Percentiles rank a stretch among this genome's conserved stretches.
Conservation (phyloP, 1,140 invertebrate species). For the Eriosoma lanigerum region DNA sequence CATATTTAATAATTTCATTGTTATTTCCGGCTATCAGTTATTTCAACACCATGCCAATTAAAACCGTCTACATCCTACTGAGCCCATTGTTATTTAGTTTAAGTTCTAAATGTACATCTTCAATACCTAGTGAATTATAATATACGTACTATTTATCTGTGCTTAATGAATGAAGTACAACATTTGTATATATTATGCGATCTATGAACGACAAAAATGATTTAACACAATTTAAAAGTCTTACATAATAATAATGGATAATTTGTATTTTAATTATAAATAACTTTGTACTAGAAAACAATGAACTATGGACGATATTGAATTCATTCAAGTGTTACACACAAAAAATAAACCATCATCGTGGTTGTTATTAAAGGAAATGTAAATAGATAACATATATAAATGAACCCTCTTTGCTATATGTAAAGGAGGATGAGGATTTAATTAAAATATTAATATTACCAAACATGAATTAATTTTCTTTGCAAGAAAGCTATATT, state of each 20-base stretch:
- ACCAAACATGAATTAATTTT: background rate
- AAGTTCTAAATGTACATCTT: background rate
- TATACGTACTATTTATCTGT: background rate
- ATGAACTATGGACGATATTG: background rate
- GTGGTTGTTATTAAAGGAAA: conserved; percentile 20
- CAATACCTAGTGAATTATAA: background rate
- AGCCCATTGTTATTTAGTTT: background rate
- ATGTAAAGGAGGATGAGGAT: background rate
- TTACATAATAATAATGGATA: too few relatives aligned
- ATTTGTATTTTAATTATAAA: too few relatives aligned
- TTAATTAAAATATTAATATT: too few relatives aligned
- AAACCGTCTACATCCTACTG: conserved; percentile 18
- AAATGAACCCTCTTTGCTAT: too few relatives aligned
- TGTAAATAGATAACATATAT: conserved; percentile 6
- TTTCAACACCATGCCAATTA: conserved; percentile 19
- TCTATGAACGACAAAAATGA: background rate
- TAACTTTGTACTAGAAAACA: background rate
- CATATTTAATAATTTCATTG: conserved; percentile 8
- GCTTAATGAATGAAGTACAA: conserved; percentile 18
- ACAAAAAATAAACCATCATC: background rate
- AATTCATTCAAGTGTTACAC: conserved; percentile 13
- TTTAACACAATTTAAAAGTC: background rate
- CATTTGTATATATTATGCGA: background rate
- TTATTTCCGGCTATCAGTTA: conserved; percentile 9
- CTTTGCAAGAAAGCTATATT: background rate